phyloP scores from a whole-genome alignment of 2,797 vertebrate genomes.

The Miichthys miiuy region DNA sequence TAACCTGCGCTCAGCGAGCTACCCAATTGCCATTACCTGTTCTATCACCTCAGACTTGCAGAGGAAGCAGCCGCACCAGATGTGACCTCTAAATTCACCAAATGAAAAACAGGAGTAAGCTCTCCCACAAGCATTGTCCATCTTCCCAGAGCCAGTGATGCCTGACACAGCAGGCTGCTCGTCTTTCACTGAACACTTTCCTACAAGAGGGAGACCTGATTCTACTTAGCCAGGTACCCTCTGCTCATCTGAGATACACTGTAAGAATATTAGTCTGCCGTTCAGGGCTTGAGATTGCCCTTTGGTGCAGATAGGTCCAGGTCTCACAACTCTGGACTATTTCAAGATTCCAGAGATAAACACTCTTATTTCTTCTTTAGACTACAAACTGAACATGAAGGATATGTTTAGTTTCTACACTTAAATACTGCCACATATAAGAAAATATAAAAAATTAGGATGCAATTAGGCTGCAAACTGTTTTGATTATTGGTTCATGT shows the following conservation, averaged over 20 bases:
- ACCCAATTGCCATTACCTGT: slow-evolving; percentile 47
- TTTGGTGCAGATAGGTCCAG: slow-evolving; percentile 12
- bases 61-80: slow-evolving; percentile 64
- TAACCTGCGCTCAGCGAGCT: slow-evolving; percentile 55
- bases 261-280: slow-evolving; percentile 50
- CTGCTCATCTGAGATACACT: slow-evolving; percentile 49
- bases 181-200: slow-evolving; percentile 62
- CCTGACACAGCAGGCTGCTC: slow-evolving; percentile 74
- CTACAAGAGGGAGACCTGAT: slow-evolving; percentile 46
- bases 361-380: slow-evolving; percentile 53
- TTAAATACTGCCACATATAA: not conserved
- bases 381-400: not conserved
- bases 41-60: slow-evolving; percentile 64
- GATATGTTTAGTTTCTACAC: not conserved
- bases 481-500: not conserved
- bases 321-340: slow-evolving; percentile 23
- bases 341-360: slow-evolving; percentile 44
- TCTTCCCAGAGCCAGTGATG: slow-evolving; percentile 72
- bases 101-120: slow-evolving; percentile 78
- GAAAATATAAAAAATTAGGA: not conserved
- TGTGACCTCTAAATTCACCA: slow-evolving; percentile 78
- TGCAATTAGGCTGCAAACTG: not conserved
- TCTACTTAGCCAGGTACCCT: slow-evolving; percentile 52
- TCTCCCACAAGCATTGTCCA: slow-evolving; percentile 74
- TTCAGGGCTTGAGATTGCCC: slow-evolving; percentile 43